phyloP scores from a whole-genome alignment of 2,888 invertebrate species.

The Cistogaster globosa region DNA sequence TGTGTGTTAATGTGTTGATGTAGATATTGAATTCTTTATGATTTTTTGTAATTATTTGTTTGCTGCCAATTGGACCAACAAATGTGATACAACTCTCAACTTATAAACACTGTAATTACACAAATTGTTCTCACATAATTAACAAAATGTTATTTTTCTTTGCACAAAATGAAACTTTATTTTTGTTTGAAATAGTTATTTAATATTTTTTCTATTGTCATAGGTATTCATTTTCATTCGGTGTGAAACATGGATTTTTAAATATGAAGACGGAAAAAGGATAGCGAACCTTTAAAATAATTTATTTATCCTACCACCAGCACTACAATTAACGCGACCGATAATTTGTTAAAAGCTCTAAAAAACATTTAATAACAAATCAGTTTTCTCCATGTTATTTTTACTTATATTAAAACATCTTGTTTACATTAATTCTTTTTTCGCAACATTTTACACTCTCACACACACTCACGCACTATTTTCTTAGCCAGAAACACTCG shows the following conservation, averaged over 20 bases:
- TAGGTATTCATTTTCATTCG: background rate
- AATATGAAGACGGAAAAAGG: too few relatives aligned
- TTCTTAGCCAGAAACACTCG: background rate
- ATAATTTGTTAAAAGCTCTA: conserved; percentile 47
- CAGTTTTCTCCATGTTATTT: conserved; percentile 1
- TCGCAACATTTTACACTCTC: background rate
- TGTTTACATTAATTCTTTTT: background rate
- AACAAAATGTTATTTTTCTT: background rate
- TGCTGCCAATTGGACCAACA: too few relatives aligned
- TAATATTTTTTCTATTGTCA: background rate
- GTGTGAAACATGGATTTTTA: background rate
- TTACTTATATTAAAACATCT: background rate
- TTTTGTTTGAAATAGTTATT: too few relatives aligned
- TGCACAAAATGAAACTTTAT: too few relatives aligned
- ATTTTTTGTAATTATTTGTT: conserved; percentile 61
- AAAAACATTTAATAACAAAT: conserved; percentile 12
- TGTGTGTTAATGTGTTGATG: background rate
- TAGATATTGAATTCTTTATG: conserved; percentile 42
- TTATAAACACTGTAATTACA: too few relatives aligned
- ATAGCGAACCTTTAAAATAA: too few relatives aligned
- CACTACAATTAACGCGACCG: conserved; percentile 17
- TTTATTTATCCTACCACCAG: background rate
- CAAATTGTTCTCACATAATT: too few relatives aligned
- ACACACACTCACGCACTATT: conserved; percentile 36
- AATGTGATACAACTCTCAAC: conserved; percentile 39